Conservation (phyloP, 2,888 invertebrate species). For the Polydrusus cervinus region DNA sequence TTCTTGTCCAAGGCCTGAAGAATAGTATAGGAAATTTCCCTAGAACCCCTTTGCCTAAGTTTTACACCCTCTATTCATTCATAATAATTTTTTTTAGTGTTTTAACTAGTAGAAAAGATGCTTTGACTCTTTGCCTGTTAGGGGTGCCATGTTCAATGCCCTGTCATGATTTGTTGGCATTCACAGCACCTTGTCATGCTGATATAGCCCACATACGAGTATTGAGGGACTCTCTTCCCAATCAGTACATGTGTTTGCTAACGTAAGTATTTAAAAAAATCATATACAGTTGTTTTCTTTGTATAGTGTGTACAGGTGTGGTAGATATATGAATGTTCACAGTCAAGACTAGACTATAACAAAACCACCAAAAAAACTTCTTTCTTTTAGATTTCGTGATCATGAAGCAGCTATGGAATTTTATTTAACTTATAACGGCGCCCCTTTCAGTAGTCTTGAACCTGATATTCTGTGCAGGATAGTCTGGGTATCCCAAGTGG, state of each 20-base stretch:
- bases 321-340: too few species aligned
- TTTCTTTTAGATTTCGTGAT: constrained; percentile 75
- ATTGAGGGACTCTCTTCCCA: constrained; percentile 91
- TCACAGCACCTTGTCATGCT: constrained; percentile 93
- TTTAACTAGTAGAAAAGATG: constrained; percentile 73
- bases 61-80: background rate
- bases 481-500: constrained; percentile 95
- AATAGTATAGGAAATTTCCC: background rate
- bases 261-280: constrained; percentile 77
- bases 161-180: constrained; percentile 94
- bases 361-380: background rate
- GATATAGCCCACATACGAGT: constrained; percentile 94
- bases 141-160: constrained; percentile 93
- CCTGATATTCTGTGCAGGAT: constrained; percentile 93
- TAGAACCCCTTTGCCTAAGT: background rate
- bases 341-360: too few species aligned
- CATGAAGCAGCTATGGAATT: constrained; percentile 92
- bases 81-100: constrained; percentile 61
- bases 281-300: background rate
- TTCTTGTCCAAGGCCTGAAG: background rate
- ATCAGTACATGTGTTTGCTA: constrained; percentile 97
- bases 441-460: constrained; percentile 94
- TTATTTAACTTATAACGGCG: constrained; percentile 93
- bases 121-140: constrained; percentile 90
- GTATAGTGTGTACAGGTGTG: too few species aligned